These are phyloP conservation scores for Eristalinus sepulchralis DNA, from an alignment of 2,888 invertebrate species.

Conservation along the genomic window DNA sequence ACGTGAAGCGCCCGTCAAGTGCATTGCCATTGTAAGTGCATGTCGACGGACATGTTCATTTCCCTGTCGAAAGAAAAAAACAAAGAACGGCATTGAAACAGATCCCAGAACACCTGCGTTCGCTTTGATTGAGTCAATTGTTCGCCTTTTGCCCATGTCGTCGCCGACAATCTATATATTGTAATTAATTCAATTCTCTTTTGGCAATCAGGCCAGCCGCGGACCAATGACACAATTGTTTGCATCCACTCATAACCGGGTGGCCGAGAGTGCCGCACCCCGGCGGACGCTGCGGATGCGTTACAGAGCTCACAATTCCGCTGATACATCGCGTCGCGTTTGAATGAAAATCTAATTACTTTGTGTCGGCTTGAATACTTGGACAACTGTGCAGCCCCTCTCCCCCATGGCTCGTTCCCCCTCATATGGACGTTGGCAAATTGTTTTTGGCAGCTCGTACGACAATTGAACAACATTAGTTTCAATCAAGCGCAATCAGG, in stretches of 20 bases:
- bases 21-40: slow-evolving; percentile 1
- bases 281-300: not conserved
- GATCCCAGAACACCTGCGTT: slow-evolving; percentile 41
- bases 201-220: slow-evolving; percentile 50
- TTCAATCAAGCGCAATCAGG: slow-evolving; percentile 49
- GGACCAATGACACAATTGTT: slow-evolving; percentile 45
- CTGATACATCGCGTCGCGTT: slow-evolving; percentile 1
- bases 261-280: not conserved
- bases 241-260: not conserved
- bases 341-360: slow-evolving; percentile 62
- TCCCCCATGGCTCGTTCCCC: slow-evolving; percentile 7
- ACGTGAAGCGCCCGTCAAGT: not conserved
- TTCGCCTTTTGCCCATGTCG: not conserved
- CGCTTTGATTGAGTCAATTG: slow-evolving; percentile 32
- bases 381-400: slow-evolving; percentile 27
- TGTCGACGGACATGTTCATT: not conserved
- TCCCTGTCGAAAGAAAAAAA: not conserved
- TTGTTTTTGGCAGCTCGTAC: slow-evolving; percentile 62
- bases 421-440: slow-evolving; percentile 45
- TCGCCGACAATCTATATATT: not conserved
- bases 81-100: not conserved
- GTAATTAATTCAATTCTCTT: slow-evolving; percentile 55
- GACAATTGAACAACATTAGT: slow-evolving; percentile 65
- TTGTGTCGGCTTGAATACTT: slow-evolving; percentile 30
- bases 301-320: not conserved